A percentile compares a stretch with the other conserved stretches of the same genome.
phyloP scores from a whole-genome alignment of 2,113 vertebrate genomes.

The Marmota monax region DNA sequence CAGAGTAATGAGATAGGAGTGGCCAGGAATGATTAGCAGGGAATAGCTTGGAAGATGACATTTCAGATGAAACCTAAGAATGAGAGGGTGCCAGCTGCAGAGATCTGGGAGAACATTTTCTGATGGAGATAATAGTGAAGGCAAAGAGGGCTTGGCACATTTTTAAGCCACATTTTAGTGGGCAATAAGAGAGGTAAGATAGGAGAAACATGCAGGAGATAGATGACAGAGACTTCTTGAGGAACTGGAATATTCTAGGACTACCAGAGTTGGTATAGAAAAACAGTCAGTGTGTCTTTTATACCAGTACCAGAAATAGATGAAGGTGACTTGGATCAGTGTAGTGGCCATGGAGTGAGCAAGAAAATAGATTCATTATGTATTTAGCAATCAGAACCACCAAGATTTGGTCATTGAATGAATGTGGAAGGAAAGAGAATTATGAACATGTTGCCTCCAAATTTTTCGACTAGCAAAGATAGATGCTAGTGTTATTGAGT shows the following conservation, averaged over 20 bases:
- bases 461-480: neutral
- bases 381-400: slow-evolving; percentile 4
- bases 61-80: neutral
- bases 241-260: neutral
- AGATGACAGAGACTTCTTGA: neutral
- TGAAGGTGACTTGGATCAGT: neutral
- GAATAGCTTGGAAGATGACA: neutral
- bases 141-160: neutral
- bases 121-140: neutral
- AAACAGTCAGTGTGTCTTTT: neutral
- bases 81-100: neutral
- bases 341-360: neutral
- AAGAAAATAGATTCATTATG: neutral
- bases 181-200: neutral
- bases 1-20: neutral
- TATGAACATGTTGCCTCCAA: neutral
- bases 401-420: neutral
- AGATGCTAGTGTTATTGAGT: neutral
- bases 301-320: neutral
- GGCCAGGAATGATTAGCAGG: neutral
- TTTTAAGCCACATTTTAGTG: neutral
- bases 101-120: neutral
- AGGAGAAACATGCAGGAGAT: neutral
- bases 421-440: neutral
- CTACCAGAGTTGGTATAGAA: neutral